Conservation (phyloP, 2,797 vertebrate genomes). For the Catamblyrhynchus diadema region DNA sequence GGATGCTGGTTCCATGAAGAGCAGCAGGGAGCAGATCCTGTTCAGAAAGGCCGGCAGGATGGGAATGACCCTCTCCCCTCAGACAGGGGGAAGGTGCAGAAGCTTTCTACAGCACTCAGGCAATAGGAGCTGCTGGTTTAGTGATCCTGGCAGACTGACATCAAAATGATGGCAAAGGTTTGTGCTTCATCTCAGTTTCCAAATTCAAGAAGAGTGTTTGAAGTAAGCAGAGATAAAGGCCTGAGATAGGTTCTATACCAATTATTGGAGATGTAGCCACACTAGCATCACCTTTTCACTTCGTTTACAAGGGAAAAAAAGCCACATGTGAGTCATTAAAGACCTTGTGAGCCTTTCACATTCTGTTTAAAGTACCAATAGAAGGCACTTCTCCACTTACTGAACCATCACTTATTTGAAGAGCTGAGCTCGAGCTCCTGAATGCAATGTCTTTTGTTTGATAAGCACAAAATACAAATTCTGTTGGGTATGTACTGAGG, state of each 20-base stretch:
- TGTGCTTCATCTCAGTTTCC: not conserved
- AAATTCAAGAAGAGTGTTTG: not conserved
- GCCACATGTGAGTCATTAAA: not conserved
- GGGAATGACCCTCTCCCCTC: not conserved
- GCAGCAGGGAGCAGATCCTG: not conserved
- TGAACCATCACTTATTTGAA: not conserved
- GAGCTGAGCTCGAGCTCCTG: fast-evolving
- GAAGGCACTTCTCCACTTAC: not conserved
- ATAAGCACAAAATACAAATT: not conserved
- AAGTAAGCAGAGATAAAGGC: not conserved
- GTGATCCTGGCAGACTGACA: not conserved
- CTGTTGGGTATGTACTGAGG: not conserved
- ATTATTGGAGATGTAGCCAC: not conserved
- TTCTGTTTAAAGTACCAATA: not conserved
- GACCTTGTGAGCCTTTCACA: not conserved
- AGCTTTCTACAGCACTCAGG: not conserved
- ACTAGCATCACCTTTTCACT: not conserved
- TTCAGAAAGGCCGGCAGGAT: not conserved
- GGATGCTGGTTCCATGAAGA: not conserved
- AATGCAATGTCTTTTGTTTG: not conserved
- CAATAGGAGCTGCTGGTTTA: not conserved
- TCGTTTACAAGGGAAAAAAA: not conserved
- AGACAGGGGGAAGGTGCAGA: not conserved
- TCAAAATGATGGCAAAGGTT: not conserved
- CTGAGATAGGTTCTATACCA: not conserved